These are phyloP conservation scores for Crambe crambe DNA, from an alignment of 37 sponge, comb jelly and placozoan genomes.

Conservation along the genomic window DNA sequence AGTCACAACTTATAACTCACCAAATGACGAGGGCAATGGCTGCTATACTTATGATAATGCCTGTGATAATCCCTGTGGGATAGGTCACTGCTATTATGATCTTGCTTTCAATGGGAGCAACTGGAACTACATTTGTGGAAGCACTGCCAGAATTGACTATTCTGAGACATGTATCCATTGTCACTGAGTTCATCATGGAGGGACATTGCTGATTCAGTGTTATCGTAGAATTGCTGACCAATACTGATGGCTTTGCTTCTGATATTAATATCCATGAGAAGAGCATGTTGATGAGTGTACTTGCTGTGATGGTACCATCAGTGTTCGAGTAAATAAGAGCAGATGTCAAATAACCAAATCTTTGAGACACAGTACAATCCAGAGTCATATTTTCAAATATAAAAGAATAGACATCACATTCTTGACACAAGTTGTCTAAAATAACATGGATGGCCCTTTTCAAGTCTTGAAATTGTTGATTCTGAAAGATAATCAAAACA, in stretches of 20 bases:
- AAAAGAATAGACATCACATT: neutral
- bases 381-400: neutral
- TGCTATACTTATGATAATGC: neutral
- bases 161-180: neutral
- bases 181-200: neutral
- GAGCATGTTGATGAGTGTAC: slow-evolving; percentile 10
- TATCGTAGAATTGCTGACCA: neutral
- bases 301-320: slow-evolving; percentile 1
- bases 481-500: neutral
- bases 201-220: neutral
- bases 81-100: neutral
- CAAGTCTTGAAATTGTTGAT: neutral
- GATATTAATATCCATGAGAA: neutral
- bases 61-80: neutral
- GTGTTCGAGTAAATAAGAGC: neutral
- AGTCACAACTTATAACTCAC: neutral
- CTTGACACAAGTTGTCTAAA: too few species aligned
- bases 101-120: neutral
- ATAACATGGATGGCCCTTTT: neutral
- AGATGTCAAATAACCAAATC: neutral
- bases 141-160: neutral
- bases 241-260: neutral
- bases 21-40: neutral
- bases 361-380: neutral
- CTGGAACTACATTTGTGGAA: neutral